Conservation (phyloP, 1,140 invertebrate genomes). For the Pogonomyrmex barbatus region DNA sequence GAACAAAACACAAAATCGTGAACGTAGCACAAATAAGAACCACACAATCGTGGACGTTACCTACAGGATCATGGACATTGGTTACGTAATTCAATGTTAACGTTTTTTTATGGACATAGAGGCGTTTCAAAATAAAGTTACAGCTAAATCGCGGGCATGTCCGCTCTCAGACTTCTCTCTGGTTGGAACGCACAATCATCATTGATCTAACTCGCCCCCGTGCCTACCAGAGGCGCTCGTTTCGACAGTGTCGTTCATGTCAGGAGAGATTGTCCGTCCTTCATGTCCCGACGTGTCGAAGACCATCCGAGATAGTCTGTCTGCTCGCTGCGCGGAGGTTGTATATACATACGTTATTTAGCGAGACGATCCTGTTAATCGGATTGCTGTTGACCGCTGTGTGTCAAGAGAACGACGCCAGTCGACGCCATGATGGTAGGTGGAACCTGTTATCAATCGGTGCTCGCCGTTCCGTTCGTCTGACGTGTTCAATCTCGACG, state of each 20-base stretch:
- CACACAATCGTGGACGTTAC: too few species aligned
- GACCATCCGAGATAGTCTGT: background rate
- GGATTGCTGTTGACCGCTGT: constrained; percentile 57
- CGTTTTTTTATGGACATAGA: too few species aligned
- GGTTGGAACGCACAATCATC: too few species aligned
- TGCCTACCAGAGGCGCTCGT: background rate
- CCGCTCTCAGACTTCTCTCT: too few species aligned
- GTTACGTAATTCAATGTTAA: too few species aligned
- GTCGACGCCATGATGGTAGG: constrained; percentile 86
- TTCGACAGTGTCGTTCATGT: background rate
- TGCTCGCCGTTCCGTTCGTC: constrained; percentile 53
- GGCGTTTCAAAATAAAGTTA: too few species aligned
- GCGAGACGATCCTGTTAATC: constrained; percentile 28
- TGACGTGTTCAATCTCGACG: constrained; percentile 45
- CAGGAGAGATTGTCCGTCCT: background rate
- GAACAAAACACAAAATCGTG: too few species aligned
- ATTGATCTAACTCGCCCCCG: background rate
- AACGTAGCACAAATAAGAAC: too few species aligned
- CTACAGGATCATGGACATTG: too few species aligned
- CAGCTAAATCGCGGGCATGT: too few species aligned
- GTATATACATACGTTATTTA: constrained; percentile 4
- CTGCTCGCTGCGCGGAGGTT: background rate
- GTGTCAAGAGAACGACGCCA: constrained; percentile 79
- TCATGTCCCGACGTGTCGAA: background rate
- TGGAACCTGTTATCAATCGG: constrained; percentile 86